Evolutionary conservation across 2,797 vertebrate genomes (phyloP).

Genomic region (Kryptolebias ocellatus): DNA sequence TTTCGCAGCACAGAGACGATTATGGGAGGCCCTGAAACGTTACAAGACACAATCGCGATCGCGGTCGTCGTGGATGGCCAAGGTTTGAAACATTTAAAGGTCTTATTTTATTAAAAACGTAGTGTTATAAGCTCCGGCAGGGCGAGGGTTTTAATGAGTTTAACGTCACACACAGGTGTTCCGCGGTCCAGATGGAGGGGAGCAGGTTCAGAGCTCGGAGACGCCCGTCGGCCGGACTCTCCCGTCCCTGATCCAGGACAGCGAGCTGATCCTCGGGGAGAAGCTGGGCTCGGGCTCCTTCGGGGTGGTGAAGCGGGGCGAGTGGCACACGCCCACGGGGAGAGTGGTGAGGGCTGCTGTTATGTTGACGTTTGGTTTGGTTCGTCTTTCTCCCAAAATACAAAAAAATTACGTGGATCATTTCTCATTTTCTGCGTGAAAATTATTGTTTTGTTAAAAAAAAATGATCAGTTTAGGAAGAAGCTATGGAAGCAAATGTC

Average conservation of each 20-base stretch:
- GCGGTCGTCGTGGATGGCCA: slow-evolving; percentile 79
- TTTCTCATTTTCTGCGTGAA: no score
- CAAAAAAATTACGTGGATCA: no score
- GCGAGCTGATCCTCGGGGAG: slow-evolving; percentile 84
- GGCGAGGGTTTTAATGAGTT: background rate
- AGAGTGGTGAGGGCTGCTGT: slow-evolving; percentile 75
- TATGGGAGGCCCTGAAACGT: slow-evolving; percentile 84
- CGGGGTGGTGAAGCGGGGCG: slow-evolving; percentile 86
- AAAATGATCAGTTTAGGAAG: no score
- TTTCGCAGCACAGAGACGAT: slow-evolving; percentile 83
- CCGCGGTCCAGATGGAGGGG: slow-evolving; percentile 65
- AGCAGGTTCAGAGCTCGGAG: slow-evolving; percentile 57
- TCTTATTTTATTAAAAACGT: background rate
- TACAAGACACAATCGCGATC: slow-evolving; percentile 71
- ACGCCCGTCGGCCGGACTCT: slow-evolving; percentile 65
- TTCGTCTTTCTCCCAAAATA: background rate
- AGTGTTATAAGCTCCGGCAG: background rate
- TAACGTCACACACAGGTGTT: slow-evolving; percentile 59
- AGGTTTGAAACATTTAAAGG: slow-evolving; percentile 69
- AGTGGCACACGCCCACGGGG: slow-evolving; percentile 85
- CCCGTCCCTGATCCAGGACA: slow-evolving; percentile 88
- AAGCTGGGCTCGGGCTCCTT: slow-evolving; percentile 89
- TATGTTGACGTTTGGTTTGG: no score
- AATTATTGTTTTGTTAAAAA: no score
- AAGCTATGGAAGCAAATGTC: no score